Conservation (phyloP, 1,140 invertebrate genomes). For the Ridgeia piscesae region DNA sequence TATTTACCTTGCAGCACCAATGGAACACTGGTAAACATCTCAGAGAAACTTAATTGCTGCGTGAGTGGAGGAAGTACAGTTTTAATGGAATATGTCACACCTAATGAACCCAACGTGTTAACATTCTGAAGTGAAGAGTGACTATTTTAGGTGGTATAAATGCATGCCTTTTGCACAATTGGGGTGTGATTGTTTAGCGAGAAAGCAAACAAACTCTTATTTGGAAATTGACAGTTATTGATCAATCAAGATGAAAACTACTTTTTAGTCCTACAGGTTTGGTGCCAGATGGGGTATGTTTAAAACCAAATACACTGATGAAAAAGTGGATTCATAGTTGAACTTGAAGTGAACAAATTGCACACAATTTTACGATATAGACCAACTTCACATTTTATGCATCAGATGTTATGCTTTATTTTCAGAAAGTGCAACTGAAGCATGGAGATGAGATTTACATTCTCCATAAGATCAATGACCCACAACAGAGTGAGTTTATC, state of each 20-base stretch:
- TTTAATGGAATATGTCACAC: background rate
- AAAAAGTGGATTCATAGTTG: too few species aligned
- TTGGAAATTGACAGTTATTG: background rate
- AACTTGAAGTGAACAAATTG: too few species aligned
- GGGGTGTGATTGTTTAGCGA: background rate
- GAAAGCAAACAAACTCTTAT: background rate
- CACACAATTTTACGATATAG: too few species aligned
- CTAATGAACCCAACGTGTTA: background rate
- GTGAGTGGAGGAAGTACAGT: background rate
- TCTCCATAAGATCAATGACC: constrained; percentile 49
- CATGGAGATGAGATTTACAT: constrained; percentile 55
- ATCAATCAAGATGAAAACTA: background rate
- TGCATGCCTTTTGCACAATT: background rate
- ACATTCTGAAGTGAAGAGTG: background rate
- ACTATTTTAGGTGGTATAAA: background rate
- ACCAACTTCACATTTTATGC: too few species aligned
- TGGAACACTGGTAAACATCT: constrained; percentile 49
- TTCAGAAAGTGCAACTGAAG: constrained; percentile 40
- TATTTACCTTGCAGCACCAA: constrained; percentile 46
- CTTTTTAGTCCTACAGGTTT: background rate
- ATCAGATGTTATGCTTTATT: constrained; percentile 27
- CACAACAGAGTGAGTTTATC: constrained; percentile 43
- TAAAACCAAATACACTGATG: background rate
- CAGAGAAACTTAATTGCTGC: constrained; percentile 34
- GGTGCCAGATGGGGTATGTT: background rate